Evolutionary conservation across 2,888 invertebrate species (phyloP).

Genomic region (Lucinisca nassula): DNA sequence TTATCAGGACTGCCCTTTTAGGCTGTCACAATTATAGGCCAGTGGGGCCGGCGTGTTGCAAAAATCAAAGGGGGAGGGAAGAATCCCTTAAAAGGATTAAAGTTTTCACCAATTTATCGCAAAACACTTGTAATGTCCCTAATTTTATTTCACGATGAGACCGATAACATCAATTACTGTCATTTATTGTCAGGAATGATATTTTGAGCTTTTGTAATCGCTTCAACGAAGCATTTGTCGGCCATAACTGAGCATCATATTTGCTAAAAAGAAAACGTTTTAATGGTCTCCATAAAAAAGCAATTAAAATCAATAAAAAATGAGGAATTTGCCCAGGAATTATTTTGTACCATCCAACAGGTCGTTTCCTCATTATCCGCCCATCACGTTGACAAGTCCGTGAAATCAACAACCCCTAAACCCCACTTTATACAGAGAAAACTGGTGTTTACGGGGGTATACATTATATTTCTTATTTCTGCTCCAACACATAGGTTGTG

Average conservation of each 20-base stretch:
- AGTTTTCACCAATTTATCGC: conserved; percentile 5
- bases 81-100: conserved; percentile 1
- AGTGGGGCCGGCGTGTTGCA: neutral
- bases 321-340: no score
- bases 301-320: no score
- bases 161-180: neutral
- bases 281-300: no score
- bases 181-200: neutral
- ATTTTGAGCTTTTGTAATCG: neutral
- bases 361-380: no score
- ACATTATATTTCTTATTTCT: no score
- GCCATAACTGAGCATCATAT: neutral
- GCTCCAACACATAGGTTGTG: no score
- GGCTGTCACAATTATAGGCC: neutral
- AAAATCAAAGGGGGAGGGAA: conserved; percentile 1
- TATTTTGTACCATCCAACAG: no score
- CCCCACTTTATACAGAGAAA: no score
- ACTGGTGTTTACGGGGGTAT: no score
- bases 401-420: no score
- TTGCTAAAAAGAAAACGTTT: no score
- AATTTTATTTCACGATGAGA: neutral
- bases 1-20: neutral
- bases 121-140: neutral
- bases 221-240: neutral
- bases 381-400: no score